phyloP scores from a whole-genome alignment of 2,797 vertebrate species.

The Tamandua tetradactyla region DNA sequence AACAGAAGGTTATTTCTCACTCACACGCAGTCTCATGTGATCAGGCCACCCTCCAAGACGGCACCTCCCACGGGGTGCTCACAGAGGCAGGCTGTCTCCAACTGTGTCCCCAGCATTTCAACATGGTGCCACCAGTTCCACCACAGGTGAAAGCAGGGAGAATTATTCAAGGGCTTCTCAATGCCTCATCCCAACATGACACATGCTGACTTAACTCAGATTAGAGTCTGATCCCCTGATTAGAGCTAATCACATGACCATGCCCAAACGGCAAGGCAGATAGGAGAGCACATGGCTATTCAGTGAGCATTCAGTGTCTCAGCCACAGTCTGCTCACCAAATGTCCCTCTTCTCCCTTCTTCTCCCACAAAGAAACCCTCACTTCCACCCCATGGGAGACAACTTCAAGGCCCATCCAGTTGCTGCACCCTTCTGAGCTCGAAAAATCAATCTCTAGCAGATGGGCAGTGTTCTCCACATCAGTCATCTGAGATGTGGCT shows the following conservation, averaged over 20 bases:
- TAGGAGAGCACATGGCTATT: background rate
- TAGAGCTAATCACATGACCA: background rate
- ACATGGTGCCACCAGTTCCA: too few species aligned
- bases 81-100: background rate
- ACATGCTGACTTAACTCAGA: background rate
- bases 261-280: background rate
- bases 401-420: too few species aligned
- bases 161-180: background rate
- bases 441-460: background rate
- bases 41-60: background rate
- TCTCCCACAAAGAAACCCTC: background rate
- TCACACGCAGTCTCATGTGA: background rate
- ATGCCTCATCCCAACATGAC: background rate
- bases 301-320: background rate
- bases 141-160: background rate
- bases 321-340: background rate
- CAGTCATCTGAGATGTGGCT: background rate
- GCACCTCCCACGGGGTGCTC: background rate
- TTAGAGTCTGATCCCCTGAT: background rate
- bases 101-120: background rate
- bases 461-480: background rate
- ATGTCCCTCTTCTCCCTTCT: background rate
- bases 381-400: accelerated
- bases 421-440: accelerated
- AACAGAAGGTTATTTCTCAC: background rate